phyloP scores from a whole-genome alignment of 2,113 vertebrate genomes.

The Vidua chalybeata region DNA sequence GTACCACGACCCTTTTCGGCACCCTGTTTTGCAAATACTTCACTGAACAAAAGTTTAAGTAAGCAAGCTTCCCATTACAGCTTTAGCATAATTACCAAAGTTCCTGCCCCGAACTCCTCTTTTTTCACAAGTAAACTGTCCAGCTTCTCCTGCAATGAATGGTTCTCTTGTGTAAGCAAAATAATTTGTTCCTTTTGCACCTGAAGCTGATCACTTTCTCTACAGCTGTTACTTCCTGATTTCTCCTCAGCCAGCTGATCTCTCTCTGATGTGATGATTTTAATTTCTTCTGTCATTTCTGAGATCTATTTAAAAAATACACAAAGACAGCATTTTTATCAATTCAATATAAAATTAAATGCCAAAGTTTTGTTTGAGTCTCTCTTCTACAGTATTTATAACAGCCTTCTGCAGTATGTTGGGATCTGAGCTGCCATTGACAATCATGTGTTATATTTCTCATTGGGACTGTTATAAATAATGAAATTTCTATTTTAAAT shows the following conservation, averaged over 20 bases:
- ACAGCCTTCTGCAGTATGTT: background rate
- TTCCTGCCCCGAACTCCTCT: background rate
- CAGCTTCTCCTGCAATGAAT: background rate
- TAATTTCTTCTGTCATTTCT: conserved; percentile 23
- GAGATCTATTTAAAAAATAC: background rate
- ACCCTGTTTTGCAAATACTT: background rate
- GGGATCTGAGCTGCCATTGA: background rate
- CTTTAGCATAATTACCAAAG: background rate
- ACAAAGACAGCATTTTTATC: background rate
- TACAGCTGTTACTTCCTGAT: background rate
- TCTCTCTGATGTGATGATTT: background rate
- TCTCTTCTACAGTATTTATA: background rate
- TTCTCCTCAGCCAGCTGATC: background rate
- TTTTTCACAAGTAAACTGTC: background rate
- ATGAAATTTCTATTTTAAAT: background rate
- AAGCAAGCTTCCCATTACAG: background rate
- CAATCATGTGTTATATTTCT: fast-evolving
- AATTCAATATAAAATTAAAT: background rate
- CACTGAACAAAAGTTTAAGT: background rate
- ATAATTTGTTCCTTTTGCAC: background rate
- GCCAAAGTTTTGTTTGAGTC: background rate
- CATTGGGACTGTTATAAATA: background rate
- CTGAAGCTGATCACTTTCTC: background rate
- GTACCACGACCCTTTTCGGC: background rate
- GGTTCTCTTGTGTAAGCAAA: conserved; percentile 30